A percentile compares a stretch with the other conserved stretches of the same genome.
Evolutionary conservation across 2,113 vertebrate species (phyloP).

Genomic region (Dryoscopus gambensis): DNA sequence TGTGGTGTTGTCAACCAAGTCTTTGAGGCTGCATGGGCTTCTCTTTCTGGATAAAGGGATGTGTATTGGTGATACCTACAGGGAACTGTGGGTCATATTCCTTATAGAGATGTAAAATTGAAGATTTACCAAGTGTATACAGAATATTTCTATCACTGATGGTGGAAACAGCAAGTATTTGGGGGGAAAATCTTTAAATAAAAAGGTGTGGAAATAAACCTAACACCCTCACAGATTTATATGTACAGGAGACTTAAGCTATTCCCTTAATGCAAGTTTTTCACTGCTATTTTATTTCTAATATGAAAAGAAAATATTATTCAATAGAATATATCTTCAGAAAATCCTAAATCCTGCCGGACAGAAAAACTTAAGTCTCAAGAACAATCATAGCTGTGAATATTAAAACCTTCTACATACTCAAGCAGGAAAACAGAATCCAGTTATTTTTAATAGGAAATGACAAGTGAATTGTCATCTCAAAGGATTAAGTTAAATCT

Average conservation of each 20-base stretch:
- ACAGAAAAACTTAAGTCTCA: neutral
- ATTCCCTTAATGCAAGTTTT: neutral
- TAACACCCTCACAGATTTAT: neutral
- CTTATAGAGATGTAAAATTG: neutral
- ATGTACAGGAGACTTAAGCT: neutral
- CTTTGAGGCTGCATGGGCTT: neutral
- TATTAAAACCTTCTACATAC: neutral
- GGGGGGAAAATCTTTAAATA: neutral
- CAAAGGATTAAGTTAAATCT: conserved; percentile 34
- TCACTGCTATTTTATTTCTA: neutral
- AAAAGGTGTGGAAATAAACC: rapidly evolving
- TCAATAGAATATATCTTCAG: neutral
- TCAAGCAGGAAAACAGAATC: neutral
- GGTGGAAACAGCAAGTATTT: neutral
- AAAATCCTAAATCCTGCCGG: neutral
- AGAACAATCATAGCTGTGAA: neutral
- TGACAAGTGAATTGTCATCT: conserved; percentile 1
- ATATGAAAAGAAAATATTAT: neutral
- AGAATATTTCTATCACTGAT: neutral
- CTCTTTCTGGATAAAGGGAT: neutral
- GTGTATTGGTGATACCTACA: neutral
- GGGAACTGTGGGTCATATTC: neutral
- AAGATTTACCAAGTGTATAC: neutral
- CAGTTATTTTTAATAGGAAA: conserved; percentile 13
- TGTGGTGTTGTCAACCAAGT: neutral